Conservation (phyloP, 2,113 vertebrate species). For the Nycticebus coucang region DNA sequence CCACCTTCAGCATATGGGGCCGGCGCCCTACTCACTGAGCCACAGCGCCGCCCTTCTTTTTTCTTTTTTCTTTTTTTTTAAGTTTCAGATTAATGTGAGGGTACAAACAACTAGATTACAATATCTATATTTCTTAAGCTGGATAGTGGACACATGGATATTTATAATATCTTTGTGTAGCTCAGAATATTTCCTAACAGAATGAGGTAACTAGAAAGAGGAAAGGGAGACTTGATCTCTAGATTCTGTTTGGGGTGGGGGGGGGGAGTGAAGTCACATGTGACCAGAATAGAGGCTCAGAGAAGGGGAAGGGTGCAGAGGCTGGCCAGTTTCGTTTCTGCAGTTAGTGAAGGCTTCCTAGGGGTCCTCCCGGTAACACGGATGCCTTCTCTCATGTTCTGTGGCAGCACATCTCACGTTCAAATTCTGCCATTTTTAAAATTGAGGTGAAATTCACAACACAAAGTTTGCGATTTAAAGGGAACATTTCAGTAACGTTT, state of each 20-base stretch:
- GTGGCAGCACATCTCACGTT: neutral
- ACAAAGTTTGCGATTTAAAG: neutral
- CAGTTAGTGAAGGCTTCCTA: neutral
- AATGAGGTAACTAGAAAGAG: neutral
- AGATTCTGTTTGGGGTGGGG: neutral
- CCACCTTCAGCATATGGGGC: no score
- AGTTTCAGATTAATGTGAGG: no score
- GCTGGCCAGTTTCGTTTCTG: neutral
- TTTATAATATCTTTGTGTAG: neutral
- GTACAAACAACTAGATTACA: no score
- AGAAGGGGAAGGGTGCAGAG: neutral
- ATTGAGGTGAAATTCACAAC: neutral
- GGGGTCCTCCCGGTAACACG: neutral
- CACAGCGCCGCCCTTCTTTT: no score
- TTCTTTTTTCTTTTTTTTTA: no score
- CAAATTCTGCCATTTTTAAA: neutral
- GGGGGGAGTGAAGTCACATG: neutral
- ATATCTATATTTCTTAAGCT: neutral
- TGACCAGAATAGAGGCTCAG: neutral
- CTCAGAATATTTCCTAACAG: slow-evolving; percentile 6
- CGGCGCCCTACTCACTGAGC: no score
- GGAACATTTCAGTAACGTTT: neutral
- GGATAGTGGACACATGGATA: neutral
- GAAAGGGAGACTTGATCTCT: neutral
- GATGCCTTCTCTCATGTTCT: neutral